Percentiles rank a stretch among this genome's conserved stretches.
Evolutionary conservation across 2,888 invertebrate genomes (phyloP).

Genomic region (Stratiomys singularior): DNA sequence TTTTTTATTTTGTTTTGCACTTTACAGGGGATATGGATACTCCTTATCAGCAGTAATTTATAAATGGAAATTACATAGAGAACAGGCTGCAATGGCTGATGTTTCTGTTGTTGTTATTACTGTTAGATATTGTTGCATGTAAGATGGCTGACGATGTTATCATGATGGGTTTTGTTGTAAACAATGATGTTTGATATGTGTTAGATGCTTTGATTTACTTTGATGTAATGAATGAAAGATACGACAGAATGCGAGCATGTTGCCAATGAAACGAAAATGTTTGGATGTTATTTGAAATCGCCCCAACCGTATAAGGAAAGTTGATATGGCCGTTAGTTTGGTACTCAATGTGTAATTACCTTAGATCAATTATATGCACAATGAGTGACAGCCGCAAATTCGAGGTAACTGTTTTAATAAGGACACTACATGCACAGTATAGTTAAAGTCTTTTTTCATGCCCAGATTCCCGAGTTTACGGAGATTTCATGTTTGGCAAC

Average conservation of each 20-base stretch:
- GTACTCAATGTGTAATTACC: no score
- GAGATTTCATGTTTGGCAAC: no score
- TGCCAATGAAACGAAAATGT: conserved; percentile 5
- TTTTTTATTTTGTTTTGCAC: neutral
- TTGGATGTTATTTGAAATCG: neutral
- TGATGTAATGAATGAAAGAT: conserved; percentile 15
- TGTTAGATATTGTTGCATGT: conserved; percentile 8
- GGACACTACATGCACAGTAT: no score
- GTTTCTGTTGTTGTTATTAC: conserved; percentile 22
- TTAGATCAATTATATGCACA: no score
- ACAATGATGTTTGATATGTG: neutral
- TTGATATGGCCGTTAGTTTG: neutral
- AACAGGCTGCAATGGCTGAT: neutral
- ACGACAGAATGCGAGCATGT: neutral
- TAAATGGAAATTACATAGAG: conserved; percentile 4
- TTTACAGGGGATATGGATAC: conserved; percentile 7
- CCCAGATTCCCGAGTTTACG: no score
- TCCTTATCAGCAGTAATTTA: conserved; percentile 17
- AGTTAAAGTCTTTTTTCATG: no score
- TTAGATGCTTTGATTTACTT: neutral
- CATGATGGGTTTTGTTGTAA: conserved; percentile 2
- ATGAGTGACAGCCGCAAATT: no score
- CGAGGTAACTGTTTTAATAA: no score
- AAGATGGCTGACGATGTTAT: neutral
- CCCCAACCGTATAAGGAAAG: neutral